Base-by-base conservation (phyloP, 1,140 invertebrate genomes). In the Cecropterus lyciades region DNA sequence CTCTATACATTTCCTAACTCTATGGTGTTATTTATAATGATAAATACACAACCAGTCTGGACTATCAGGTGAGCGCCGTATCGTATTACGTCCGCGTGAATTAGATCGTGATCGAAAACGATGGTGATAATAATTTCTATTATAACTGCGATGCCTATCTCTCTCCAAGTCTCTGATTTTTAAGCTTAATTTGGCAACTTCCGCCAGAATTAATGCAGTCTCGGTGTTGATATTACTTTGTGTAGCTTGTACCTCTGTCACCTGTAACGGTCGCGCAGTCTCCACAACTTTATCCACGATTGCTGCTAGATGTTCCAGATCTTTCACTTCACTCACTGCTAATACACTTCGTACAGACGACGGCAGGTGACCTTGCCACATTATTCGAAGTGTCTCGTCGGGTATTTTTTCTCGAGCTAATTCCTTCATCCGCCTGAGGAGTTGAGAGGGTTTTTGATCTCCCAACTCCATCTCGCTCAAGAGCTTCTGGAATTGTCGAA, bases 231-330 rank as follows among this genome's bases (percentile, higher is more conserved):
- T n/a, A 40, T 40, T 40, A 40, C 9, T 40, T n/a, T n/a, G 15
- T 14, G 27, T 13, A 6, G 3, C 17, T 15, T 24, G 17, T 6
- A 48, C 57, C 37, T 60, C 57, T 16, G 57, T 8, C 0, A 56
- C 9, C 13, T 57, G 55, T 8, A 43, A 24, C 0, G 16, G 55
- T 10, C 20, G 24, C 0, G 56, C 27, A 0, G 42, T 46, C 20
- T 59, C 43, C 56, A 46, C 16, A 0, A 71, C 33, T 9, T 74
- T 74, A n/a, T 74, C 72, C 0, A 65, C 69, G 6, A 74, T 68
- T 0, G 30, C 11, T 11, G 69, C 49, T 27, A 75, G 13, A 14
- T 70, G 51, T 3, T 72, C 70, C 9, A 69, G n/a, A 11, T 55
- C 20, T 11, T 53, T 62, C 9, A 11, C 40, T 43, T 62, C 67